phyloP scores from a whole-genome alignment of 2,113 vertebrate species.

The Pangasianodon hypophthalmus region DNA sequence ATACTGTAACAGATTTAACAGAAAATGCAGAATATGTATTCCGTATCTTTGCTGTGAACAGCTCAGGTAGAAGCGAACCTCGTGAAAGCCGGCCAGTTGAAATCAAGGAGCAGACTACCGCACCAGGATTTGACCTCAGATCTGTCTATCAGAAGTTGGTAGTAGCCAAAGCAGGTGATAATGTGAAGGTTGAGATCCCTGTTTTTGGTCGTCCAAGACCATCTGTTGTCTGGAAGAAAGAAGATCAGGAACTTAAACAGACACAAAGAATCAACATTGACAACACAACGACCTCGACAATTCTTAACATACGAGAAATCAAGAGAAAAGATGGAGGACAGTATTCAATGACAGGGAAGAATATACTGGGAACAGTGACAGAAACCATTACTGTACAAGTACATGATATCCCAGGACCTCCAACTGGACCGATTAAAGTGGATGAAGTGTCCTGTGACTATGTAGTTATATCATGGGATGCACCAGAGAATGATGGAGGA shows the following conservation, averaged over 20 bases:
- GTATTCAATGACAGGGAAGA: conserved; percentile 89
- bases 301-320: conserved; percentile 90
- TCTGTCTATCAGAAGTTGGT: conserved; percentile 90
- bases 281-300: conserved; percentile 88
- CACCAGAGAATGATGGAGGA: conserved; percentile 92
- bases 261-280: conserved; percentile 94
- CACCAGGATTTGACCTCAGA: conserved; percentile 91
- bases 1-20: conserved; percentile 83
- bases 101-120: conserved; percentile 88
- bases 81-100: conserved; percentile 90
- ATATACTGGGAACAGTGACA: conserved; percentile 88
- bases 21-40: conserved; percentile 94
- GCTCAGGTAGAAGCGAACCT: conserved; percentile 91
- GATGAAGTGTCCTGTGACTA: conserved; percentile 96
- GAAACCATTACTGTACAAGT: conserved; percentile 89
- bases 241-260: conserved; percentile 83
- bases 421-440: conserved; percentile 92
- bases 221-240: conserved; percentile 93
- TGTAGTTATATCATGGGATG: conserved; percentile 90
- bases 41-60: conserved; percentile 96
- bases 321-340: conserved; percentile 85
- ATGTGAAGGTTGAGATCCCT: conserved; percentile 96
- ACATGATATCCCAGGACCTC: conserved; percentile 94
- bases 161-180: conserved; percentile 92
- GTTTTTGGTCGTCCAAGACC: conserved; percentile 92